These are phyloP conservation scores for Aphaenogaster floridana DNA, from an alignment of 1,140 invertebrate genomes.

Conservation along the genomic window DNA sequence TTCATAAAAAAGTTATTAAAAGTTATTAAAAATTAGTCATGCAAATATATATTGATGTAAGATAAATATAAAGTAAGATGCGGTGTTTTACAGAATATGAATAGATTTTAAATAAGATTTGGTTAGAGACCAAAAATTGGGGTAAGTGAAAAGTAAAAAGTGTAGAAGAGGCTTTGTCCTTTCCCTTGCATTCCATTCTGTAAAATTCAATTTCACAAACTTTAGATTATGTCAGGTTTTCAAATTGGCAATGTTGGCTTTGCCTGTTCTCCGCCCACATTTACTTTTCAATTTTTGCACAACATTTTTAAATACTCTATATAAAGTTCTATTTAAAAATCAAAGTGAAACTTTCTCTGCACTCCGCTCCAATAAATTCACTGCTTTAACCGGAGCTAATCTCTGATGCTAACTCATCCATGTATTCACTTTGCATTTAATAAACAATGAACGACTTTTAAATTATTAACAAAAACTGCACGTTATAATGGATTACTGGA, in stretches of 20 bases:
- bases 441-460: background rate
- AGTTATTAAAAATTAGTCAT: background rate
- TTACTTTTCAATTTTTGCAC: background rate
- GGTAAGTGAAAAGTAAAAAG: background rate
- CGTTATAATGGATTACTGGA: background rate
- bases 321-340: background rate
- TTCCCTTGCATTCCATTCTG: background rate
- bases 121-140: background rate
- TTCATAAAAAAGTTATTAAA: background rate
- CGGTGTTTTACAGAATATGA: background rate
- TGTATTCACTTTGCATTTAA: conserved; percentile 8
- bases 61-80: background rate
- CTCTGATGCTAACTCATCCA: background rate
- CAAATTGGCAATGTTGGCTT: background rate
- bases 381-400: background rate
- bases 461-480: background rate
- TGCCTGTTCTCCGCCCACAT: too few relatives aligned
- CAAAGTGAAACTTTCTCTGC: background rate
- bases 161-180: background rate
- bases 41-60: background rate
- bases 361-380: background rate
- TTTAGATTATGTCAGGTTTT: background rate
- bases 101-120: background rate
- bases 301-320: background rate
- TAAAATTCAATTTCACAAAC: background rate